phyloP scores from a whole-genome alignment of 1,140 invertebrate genomes.

The Holcopasites calliopsidis region DNA sequence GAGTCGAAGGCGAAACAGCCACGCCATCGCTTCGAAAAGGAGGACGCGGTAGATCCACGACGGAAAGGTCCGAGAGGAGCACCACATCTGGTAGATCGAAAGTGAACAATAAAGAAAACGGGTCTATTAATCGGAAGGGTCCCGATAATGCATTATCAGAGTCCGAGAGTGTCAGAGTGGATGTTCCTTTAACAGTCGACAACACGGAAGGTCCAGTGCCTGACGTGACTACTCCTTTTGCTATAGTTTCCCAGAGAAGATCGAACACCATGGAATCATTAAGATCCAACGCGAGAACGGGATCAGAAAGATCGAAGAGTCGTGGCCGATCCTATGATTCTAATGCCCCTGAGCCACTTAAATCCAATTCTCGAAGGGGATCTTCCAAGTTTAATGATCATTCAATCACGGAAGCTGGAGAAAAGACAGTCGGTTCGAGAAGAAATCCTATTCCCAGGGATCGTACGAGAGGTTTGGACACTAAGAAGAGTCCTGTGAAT shows the following conservation, averaged over 20 bases:
- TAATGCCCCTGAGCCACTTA: neutral
- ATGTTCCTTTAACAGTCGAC: conserved; percentile 52
- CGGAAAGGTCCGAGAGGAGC: neutral
- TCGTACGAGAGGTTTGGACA: conserved; percentile 19
- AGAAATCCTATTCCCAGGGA: conserved; percentile 28
- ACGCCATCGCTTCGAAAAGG: neutral
- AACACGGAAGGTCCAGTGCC: conserved; percentile 38
- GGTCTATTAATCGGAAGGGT: conserved; percentile 6
- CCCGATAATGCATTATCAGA: conserved; percentile 35
- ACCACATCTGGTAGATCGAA: conserved; percentile 12
- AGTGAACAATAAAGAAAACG: conserved; percentile 29
- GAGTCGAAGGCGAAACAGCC: conserved; percentile 6
- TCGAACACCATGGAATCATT: conserved; percentile 34
- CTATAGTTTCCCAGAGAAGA: neutral
- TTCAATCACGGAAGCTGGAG: conserved; percentile 16
- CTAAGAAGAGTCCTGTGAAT: neutral
- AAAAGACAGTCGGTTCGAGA: conserved; percentile 4
- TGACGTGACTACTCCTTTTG: neutral
- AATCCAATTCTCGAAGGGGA: conserved; percentile 47
- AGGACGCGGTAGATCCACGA: conserved; percentile 7
- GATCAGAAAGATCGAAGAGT: conserved; percentile 34
- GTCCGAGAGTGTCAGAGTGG: conserved; percentile 61
- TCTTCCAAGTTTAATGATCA: conserved; percentile 37
- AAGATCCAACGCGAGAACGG: neutral
- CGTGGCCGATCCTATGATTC: conserved; percentile 20